Base-by-base conservation (phyloP, 53 echinoderm and acorn worm species). In the Stichopus horrens region DNA sequence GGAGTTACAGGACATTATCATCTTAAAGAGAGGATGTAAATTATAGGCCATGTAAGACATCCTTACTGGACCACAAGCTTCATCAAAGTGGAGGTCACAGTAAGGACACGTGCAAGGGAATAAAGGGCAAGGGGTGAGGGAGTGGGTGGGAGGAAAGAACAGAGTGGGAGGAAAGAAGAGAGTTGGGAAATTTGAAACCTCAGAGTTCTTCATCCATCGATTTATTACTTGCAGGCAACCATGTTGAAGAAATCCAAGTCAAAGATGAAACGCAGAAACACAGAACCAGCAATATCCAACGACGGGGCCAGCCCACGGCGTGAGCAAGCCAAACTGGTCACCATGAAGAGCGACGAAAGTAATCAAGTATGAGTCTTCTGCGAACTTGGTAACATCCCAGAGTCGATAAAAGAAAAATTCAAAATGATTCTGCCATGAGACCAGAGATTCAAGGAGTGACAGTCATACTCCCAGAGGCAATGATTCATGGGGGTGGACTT, bases 211-310 rank as follows among this genome's bases (percentile, higher is more conserved):
- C 19, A 22, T 76, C 23, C 53, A 75, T 13, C 37, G 51, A 76
- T 54, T 9, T n/a, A 5, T 51, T 51, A 37, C 37, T 76, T 9
- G 11, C 88, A 98, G 98, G 98, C 98, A 63, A 96, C 98, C 60
- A 96, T 98, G 98, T 89, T 98, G 88, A 98, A 98, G 93, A 98
- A 98, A 83, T 96, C 94, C 52, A 98, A 98, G 74, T 94, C 93
- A 0, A 98, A 93, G 88, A 98, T 98, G 90, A 96, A 96, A 87
- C 94, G 98, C 9, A 83, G 98, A 51, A 98, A 98, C 88, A 98
- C 98, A 21, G 98, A 98, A 86, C 98, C 98, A 4, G 95, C 96
- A 52, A 93, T 98, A 66, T 90, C 90, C 22, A 94, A 95, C 87
- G 88, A 88, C 88, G 86, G 90, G 16, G 94, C 91, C 68, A 94